Percentiles rank a stretch among this genome's conserved stretches.
Conservation (phyloP, 2,888 invertebrate species). For the Macrosoma leucophasiata region DNA sequence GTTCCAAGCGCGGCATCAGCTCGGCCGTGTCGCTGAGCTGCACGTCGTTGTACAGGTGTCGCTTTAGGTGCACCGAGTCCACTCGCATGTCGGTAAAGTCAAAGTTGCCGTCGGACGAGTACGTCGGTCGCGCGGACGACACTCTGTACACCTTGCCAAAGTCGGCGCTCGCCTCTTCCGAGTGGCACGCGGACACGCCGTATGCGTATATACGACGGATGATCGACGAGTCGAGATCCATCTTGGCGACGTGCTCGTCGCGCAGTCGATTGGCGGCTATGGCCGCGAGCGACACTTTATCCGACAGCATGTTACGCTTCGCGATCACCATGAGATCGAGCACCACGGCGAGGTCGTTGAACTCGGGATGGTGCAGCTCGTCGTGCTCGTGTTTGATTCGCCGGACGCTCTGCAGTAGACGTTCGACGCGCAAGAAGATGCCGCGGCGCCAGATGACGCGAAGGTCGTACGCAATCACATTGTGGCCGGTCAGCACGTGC, state of each 20-base stretch:
- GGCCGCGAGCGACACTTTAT: constrained; percentile 2
- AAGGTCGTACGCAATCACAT: constrained; percentile 3
- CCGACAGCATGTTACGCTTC: constrained; percentile 3
- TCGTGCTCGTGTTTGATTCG: too few relatives aligned
- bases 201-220: constrained; percentile 7
- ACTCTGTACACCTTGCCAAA: too few relatives aligned
- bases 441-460: constrained; percentile 4
- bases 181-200: constrained; percentile 19
- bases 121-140: constrained; percentile 4
- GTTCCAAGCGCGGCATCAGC: constrained; percentile 5
- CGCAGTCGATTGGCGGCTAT: constrained; percentile 6
- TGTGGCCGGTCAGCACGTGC: constrained; percentile 4
- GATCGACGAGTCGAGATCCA: constrained; percentile 4
- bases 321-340: constrained; percentile 4
- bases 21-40: constrained; percentile 4
- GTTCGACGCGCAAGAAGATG: constrained; percentile 1
- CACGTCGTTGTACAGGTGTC: constrained; percentile 3
- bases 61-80: too few relatives aligned
- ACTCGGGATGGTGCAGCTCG: constrained; percentile 2
- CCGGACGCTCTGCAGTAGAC: not conserved
- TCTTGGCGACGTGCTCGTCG: constrained; percentile 2
- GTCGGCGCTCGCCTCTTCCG: constrained; percentile 2
- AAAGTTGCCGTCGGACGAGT: constrained; percentile 1
- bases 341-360: not conserved
- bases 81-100: constrained; percentile 2